Evolutionary conservation across 1,140 invertebrate species (phyloP), one percentile per base, ranked within the genome.

Genomic region (Myzus persicae): DNA sequence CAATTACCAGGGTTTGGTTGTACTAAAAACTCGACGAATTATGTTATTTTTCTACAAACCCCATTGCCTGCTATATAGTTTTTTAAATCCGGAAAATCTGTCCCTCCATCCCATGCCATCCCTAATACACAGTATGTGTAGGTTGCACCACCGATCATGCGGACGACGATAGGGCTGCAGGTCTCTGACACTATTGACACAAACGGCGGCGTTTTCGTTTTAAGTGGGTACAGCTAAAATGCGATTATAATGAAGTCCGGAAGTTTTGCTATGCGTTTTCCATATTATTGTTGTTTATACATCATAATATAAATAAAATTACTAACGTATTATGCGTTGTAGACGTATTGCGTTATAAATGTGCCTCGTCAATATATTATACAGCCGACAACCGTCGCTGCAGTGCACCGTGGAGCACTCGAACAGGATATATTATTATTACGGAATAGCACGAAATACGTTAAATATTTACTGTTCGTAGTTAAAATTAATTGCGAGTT

Each of bases 391-490:
- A 76, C 36, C 36, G 76, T 82, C 38, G 36, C n/a, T 20, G 67
- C 36, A 38, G 76, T 4, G n/a, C 76, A 81, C 18, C n/a, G n/a
- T 18, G n/a, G 20, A 81, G n/a, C 36, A 82, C 24, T 84, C 40
- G 24, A 84, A 84, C 38, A 42, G 22, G 82, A 82, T 84, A 84
- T 51, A 51, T 51, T 42, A 82, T 81, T 40, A 84, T 84, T 84
- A 42, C 38, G 82, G 24, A 84, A 84, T 84, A 84, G 22, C 82
- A 84, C 8, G 24, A 84, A 84, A 5, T 4, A 42, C 82, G 82
- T 84, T 84, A 42, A 84, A 84, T 84, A 84, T 84, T 84, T 84
- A 84, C 82, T 42, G 82, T 42, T 84, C 24, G 82, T 26, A 42
- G 38, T 84, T 84, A 24, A 84, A 84, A 84, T 84, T 84, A 84